phyloP scores from a whole-genome alignment of 2,797 vertebrate genomes.

The Astyanax mexicanus region DNA sequence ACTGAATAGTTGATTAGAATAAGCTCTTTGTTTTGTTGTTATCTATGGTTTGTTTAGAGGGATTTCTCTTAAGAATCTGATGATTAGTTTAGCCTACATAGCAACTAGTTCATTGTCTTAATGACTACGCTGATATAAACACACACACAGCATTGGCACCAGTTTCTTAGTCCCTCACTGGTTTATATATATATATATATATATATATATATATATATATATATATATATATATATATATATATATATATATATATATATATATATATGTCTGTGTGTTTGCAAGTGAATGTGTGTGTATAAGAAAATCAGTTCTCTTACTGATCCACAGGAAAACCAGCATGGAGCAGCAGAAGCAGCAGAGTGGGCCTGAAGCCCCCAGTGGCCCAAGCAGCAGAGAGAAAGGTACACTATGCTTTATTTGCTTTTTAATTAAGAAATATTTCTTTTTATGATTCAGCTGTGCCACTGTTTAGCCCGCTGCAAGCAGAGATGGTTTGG shows the following conservation, averaged over 20 bases:
- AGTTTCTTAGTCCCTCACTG: too few species aligned
- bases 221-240: too few species aligned
- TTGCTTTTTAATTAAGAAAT: constrained; percentile 74
- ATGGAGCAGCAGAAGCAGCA: constrained; percentile 69
- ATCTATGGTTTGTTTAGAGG: too few species aligned
- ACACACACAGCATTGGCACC: too few species aligned
- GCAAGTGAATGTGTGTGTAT: constrained; percentile 5
- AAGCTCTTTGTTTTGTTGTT: background rate
- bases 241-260: too few species aligned
- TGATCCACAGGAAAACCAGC: constrained; percentile 68
- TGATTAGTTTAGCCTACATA: background rate
- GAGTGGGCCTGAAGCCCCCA: constrained; percentile 65
- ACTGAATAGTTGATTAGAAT: constrained; percentile 7
- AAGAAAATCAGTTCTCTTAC: background rate
- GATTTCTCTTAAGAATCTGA: background rate
- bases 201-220: too few species aligned
- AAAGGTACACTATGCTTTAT: constrained; percentile 76
- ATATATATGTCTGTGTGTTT: background rate
- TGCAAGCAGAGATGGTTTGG: constrained; percentile 60
- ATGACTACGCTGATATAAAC: constrained; percentile 9
- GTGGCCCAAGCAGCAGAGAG: constrained; percentile 65
- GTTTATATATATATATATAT: too few species aligned
- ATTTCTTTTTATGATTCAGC: constrained; percentile 66
- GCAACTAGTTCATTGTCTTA: background rate
- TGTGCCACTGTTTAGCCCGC: constrained; percentile 68